These are phyloP conservation scores for Ditylenchus dipsaci DNA, from an alignment of 1,140 invertebrate species.

Conservation along the genomic window DNA sequence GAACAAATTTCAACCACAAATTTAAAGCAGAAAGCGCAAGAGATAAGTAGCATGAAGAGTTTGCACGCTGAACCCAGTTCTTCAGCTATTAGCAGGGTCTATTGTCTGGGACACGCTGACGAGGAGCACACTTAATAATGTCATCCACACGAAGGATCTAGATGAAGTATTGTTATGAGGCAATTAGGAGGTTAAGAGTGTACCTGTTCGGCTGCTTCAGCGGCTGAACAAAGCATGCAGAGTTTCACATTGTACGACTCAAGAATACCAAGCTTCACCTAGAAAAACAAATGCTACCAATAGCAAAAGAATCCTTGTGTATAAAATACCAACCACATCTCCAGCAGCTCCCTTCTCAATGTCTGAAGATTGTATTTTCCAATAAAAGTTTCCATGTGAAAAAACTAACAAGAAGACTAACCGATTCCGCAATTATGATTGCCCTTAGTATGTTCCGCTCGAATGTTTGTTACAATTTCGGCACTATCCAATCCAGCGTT, in stretches of 20 bases:
- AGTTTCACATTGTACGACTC: constrained; percentile 94
- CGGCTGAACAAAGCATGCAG: constrained; percentile 84
- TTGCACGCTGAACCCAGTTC: constrained; percentile 84
- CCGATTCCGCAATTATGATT: constrained; percentile 75
- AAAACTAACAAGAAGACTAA: constrained; percentile 61
- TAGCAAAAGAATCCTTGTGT: too few relatives aligned
- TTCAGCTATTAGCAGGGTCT: constrained; percentile 69
- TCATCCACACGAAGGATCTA: constrained; percentile 97
- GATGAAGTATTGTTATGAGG: constrained; percentile 7
- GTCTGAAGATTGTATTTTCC: constrained; percentile 55
- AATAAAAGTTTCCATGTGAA: not conserved
- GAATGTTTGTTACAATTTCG: constrained; percentile 80
- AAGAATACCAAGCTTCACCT: constrained; percentile 75
- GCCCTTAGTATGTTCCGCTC: constrained; percentile 80
- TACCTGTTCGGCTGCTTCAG: constrained; percentile 83
- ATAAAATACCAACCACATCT: constrained; percentile 68
- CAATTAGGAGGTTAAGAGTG: not conserved
- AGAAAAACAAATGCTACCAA: too few relatives aligned
- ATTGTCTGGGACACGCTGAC: constrained; percentile 76
- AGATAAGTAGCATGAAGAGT: too few relatives aligned
- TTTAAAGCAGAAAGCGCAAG: too few relatives aligned
- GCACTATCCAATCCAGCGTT: constrained; percentile 98
- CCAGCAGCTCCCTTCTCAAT: constrained; percentile 58
- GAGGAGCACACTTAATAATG: constrained; percentile 88
- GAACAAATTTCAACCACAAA: too few relatives aligned